Base-by-base conservation (phyloP, 2,113 vertebrate species). In the Plotosus lineatus region DNA sequence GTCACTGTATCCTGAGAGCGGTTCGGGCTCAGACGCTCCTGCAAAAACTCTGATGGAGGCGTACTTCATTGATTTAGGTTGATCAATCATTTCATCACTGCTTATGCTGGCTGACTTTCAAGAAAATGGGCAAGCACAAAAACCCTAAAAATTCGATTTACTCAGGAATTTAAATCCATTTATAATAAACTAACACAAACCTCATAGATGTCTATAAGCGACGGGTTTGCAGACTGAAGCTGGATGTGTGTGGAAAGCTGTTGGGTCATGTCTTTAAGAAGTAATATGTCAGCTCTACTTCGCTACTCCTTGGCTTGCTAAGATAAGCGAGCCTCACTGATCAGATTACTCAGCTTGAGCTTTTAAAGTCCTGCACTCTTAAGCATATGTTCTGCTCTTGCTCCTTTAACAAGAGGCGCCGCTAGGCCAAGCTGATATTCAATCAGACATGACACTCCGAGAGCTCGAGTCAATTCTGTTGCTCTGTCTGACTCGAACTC, bases 271-370 rank as follows among this genome's bases (percentile, higher is more conserved):
- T 33, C 77, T 79, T 75, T 65, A 60, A 79, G 72, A 38, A 76
- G 61, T 46, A 53, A 82, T 82, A 77, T 38, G 60, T 82, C 80
- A 82, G 80, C 76, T 82, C 66, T 74, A 78, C 79, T 82, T 79
- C 73, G 63, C 63, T 69, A 80, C 63, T 76, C 42, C 44, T 53
- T 31, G 3, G 42, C 71, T 75, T 55, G 74, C 76, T 40, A 71
- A 82, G 80, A 82, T 69, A 82, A 82, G 76, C n/a, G 60, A 82
- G 68, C 69, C 53, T 36, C 1, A 15, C 58, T 79, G 80, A 82
- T 82, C 80, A 85, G 82, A 78, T 71, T 74, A 82, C 80, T 82
- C 58, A 76, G 75, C 68, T 82, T 38, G 53, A 72, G 77, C 77
- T n/a, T 55, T 78, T 63, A 63, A 48, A 75, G 51, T n/a, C 69